Percentiles rank a stretch among this genome's conserved stretches.
These are phyloP conservation scores for Sarcophaga subvicina DNA, from an alignment of 2,888 invertebrate genomes.

Conservation along the genomic window DNA sequence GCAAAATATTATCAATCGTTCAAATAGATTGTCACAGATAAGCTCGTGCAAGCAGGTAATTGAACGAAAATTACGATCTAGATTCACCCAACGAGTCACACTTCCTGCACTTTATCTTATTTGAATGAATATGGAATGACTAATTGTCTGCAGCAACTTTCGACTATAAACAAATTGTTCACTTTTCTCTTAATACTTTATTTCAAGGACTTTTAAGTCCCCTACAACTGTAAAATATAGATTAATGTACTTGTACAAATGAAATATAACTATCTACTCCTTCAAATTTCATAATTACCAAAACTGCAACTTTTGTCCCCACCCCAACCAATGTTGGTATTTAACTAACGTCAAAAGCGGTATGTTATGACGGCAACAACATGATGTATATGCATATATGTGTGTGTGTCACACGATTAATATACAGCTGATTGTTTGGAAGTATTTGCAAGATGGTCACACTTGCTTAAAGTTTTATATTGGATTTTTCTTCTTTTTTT, in stretches of 20 bases:
- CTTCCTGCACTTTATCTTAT: not conserved
- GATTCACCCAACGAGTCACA: not conserved
- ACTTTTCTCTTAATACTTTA: not conserved
- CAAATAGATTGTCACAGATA: not conserved
- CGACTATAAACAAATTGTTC: not conserved
- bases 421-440: no score
- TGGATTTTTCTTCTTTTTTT: no score
- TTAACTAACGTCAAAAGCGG: not conserved
- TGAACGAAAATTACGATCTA: not conserved
- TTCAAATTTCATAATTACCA: not conserved
- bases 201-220: not conserved
- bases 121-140: not conserved
- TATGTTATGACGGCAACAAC: not conserved
- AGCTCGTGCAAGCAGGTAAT: conserved; percentile 1
- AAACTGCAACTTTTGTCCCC: not conserved
- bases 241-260: not conserved
- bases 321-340: not conserved
- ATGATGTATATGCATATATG: no score
- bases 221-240: not conserved
- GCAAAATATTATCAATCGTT: not conserved
- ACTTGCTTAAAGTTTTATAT: no score
- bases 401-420: no score
- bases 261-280: not conserved
- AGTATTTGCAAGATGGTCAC: no score
- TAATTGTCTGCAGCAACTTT: not conserved